Conservation (phyloP, 35 echinoderm and acorn worm species). For the Hemicentrotus pulcherrimus region DNA sequence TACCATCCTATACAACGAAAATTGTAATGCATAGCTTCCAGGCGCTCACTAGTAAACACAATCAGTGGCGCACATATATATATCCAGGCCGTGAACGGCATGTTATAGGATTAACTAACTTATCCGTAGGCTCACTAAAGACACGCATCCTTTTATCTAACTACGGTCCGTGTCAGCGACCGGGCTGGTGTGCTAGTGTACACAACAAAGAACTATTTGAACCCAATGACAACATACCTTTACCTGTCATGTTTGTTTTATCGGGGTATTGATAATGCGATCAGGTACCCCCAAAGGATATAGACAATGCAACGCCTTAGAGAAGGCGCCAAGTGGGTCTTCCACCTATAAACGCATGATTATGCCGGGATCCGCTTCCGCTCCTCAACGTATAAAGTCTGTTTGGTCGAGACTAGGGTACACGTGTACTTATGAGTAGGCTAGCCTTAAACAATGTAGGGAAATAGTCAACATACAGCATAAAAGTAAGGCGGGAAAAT, state of each 20-base stretch:
- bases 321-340: background rate
- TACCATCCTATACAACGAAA: background rate
- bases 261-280: background rate
- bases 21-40: background rate
- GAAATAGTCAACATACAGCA: background rate
- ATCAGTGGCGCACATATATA: background rate
- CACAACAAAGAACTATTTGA: background rate
- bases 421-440: background rate
- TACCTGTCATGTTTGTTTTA: background rate
- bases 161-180: background rate
- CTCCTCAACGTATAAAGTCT: background rate
- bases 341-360: background rate
- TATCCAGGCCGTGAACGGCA: background rate
- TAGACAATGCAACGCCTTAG: background rate
- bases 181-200: background rate
- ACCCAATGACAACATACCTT: background rate
- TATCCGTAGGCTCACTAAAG: background rate
- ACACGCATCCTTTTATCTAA: background rate
- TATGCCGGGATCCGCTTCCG: background rate
- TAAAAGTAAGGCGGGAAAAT: background rate
- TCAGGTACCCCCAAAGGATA: background rate
- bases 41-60: background rate
- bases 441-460: background rate
- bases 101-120: slow-evolving; percentile 19
- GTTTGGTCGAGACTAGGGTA: background rate